These are phyloP conservation scores for Trichechus manatus DNA, from an alignment of 2,113 vertebrate species.

Conservation along the genomic window DNA sequence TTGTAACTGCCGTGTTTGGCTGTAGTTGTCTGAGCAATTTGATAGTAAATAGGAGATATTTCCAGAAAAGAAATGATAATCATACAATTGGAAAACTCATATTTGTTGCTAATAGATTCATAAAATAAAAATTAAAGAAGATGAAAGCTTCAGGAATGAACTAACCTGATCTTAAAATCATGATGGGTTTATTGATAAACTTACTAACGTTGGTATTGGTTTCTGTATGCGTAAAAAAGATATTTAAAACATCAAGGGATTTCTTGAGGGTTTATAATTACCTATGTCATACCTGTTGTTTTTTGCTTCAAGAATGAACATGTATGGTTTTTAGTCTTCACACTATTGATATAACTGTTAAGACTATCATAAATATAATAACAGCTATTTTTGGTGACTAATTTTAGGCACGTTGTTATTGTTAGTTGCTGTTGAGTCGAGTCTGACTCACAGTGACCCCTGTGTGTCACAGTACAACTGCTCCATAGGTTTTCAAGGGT, in stretches of 20 bases:
- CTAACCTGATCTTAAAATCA: not conserved
- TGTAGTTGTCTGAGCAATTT: not conserved
- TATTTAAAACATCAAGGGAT: accelerated
- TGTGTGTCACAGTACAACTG: no score
- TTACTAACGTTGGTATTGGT: not conserved
- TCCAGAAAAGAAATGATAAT: not conserved
- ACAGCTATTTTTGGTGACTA: not conserved
- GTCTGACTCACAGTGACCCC: no score
- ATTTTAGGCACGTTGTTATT: not conserved
- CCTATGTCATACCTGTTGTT: not conserved
- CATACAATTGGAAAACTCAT: not conserved
- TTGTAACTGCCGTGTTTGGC: not conserved
- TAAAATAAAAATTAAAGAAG: not conserved
- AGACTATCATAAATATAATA: not conserved
- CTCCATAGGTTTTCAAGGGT: no score
- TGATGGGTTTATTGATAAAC: not conserved
- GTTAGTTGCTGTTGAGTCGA: no score
- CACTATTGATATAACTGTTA: not conserved
- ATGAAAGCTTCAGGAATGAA: not conserved
- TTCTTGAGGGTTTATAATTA: not conserved
- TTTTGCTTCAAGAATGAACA: not conserved
- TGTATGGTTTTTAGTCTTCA: not conserved
- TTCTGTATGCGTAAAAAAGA: not conserved
- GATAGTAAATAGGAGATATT: not conserved
- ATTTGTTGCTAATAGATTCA: not conserved